phyloP scores from a whole-genome alignment of 2,797 vertebrate genomes.

The Microctenopoma stevenorrisi region DNA sequence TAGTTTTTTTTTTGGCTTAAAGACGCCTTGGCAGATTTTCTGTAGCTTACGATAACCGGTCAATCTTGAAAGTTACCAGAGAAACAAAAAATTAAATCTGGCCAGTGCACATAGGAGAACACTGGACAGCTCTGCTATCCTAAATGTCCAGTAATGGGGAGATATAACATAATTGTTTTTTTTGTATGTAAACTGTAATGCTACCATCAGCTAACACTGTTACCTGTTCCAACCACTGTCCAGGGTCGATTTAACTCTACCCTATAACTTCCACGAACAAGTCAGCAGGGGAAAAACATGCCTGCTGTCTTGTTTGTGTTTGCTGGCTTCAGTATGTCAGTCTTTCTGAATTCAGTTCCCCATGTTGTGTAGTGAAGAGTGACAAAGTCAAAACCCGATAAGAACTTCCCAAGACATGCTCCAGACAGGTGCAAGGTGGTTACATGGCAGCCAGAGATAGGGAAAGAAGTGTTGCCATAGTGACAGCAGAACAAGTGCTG shows the following conservation, averaged over 20 bases:
- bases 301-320: conserved; percentile 39
- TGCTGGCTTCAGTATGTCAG: conserved; percentile 35
- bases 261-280: conserved; percentile 22
- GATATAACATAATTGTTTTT: too few species aligned
- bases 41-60: too few species aligned
- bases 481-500: conserved; percentile 14
- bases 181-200: too few species aligned
- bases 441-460: conserved; percentile 44
- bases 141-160: too few species aligned
- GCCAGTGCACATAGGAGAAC: too few species aligned
- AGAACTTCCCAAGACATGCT: conserved; percentile 36
- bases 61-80: too few species aligned
- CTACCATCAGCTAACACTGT: too few species aligned
- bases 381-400: conserved; percentile 61
- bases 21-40: too few species aligned
- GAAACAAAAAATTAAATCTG: too few species aligned
- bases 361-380: conserved; percentile 51
- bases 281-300: conserved; percentile 18
- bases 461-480: conserved; percentile 44
- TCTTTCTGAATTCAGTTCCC: conserved; percentile 42
- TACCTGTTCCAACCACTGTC: too few species aligned
- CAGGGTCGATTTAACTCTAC: conserved; percentile 4
- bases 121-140: too few species aligned
- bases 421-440: conserved; percentile 54
- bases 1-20: too few species aligned